A percentile compares a stretch with the other conserved stretches of the same genome.
Conservation (phyloP, 2,113 vertebrate genomes). For the Narcine bancroftii region DNA sequence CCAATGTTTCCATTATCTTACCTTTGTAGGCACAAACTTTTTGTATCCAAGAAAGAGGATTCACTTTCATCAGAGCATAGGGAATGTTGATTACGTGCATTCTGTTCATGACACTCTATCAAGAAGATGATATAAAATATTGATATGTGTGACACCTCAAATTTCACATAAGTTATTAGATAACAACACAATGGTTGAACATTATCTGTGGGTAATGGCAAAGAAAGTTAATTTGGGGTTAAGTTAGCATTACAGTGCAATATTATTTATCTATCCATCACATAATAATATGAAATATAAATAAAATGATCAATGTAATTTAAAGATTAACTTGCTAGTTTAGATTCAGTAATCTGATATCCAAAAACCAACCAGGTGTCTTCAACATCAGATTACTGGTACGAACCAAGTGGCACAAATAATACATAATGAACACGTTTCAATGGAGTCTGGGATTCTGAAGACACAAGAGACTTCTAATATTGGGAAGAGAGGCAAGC, state of each 20-base stretch:
- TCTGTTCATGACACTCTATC: constrained; percentile 84
- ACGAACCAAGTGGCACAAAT: not conserved
- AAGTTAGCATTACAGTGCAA: not conserved
- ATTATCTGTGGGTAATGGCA: not conserved
- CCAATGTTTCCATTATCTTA: constrained; percentile 44
- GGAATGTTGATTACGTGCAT: constrained; percentile 94
- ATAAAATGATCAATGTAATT: not conserved
- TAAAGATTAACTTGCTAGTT: not conserved
- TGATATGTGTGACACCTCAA: not conserved
- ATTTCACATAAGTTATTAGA: not conserved
- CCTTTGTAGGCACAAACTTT: constrained; percentile 90
- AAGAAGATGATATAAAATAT: constrained; percentile 37
- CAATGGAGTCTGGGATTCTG: not conserved
- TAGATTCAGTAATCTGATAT: not conserved
- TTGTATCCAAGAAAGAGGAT: constrained; percentile 95
- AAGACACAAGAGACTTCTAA: no score
- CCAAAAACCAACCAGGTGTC: not conserved
- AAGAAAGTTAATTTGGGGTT: not conserved
- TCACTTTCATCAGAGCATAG: constrained; percentile 94
- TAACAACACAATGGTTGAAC: not conserved
- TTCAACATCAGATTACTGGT: not conserved
- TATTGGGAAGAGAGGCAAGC: no score
- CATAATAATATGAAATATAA: no score
- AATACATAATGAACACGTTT: not conserved
- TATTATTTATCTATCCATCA: no score